Conservation (phyloP, 2,113 vertebrate species). For the Pteronura brasiliensis region DNA sequence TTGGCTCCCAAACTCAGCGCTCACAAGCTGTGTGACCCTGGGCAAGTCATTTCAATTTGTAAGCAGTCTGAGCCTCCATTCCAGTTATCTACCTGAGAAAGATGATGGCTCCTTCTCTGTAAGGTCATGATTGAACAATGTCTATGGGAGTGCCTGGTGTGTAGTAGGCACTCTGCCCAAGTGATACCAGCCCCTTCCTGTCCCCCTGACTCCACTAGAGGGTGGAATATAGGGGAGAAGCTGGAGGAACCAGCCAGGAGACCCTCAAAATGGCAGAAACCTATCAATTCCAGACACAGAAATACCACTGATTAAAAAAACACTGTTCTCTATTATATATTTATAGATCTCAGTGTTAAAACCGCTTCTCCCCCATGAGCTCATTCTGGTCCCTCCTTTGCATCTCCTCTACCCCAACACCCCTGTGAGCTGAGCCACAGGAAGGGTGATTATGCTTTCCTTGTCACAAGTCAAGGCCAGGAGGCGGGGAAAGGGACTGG, state of each 20-base stretch:
- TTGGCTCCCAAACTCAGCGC: neutral
- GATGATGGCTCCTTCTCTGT: neutral
- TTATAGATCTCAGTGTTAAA: neutral
- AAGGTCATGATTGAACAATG: neutral
- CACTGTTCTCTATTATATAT: neutral
- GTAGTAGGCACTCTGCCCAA: neutral
- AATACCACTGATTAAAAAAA: neutral
- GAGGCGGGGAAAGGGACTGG: neutral
- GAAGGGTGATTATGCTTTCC: neutral
- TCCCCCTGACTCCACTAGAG: neutral
- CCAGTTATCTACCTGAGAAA: neutral
- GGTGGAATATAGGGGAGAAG: too few species aligned
- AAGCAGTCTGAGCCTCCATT: neutral
- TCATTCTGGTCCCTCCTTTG: neutral
- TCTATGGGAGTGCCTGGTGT: neutral
- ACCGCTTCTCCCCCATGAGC: neutral
- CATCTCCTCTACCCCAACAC: too few species aligned
- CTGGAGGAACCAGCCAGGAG: neutral
- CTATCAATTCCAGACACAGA: neutral
- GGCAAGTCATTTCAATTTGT: neutral
- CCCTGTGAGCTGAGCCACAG: neutral
- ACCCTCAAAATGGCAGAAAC: neutral
- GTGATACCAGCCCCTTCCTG: accelerated
- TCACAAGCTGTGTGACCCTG: neutral
- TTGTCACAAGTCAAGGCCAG: neutral